These are phyloP conservation scores for Fissipunctia ypsillon DNA, from an alignment of 2,888 invertebrate species.

Conservation along the genomic window DNA sequence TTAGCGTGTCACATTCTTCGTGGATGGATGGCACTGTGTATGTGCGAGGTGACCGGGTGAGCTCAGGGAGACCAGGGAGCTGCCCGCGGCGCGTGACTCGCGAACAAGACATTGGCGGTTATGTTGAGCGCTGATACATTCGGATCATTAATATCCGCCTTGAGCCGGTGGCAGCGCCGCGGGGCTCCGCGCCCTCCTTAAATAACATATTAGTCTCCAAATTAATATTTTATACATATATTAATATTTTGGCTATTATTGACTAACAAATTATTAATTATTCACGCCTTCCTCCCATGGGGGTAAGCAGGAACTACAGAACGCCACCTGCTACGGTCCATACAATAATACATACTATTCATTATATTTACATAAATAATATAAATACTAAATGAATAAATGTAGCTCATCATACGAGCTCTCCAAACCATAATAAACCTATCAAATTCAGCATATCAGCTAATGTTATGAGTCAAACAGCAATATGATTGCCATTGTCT, in stretches of 20 bases:
- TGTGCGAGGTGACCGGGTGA: not conserved
- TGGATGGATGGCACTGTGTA: not conserved
- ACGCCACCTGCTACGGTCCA: no score
- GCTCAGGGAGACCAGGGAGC: not conserved
- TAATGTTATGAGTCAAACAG: slow-evolving; percentile 33
- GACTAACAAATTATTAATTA: no score
- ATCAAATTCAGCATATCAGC: slow-evolving; percentile 3
- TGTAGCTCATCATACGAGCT: not conserved
- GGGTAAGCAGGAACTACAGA: no score
- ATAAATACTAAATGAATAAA: not conserved
- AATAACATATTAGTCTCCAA: slow-evolving; percentile 88
- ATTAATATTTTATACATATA: no score
- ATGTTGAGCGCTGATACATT: slow-evolving; percentile 80
- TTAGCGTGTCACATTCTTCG: slow-evolving; percentile 27
- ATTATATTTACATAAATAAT: not conserved
- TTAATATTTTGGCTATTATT: no score
- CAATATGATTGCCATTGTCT: slow-evolving; percentile 15
- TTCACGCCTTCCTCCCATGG: no score
- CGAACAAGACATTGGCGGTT: slow-evolving; percentile 81
- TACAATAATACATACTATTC: no score
- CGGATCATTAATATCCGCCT: slow-evolving; percentile 86
- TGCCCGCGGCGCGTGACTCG: slow-evolving; percentile 43
- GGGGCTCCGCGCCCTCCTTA: slow-evolving; percentile 83
- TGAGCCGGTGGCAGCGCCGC: slow-evolving; percentile 85
- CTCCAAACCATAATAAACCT: slow-evolving; percentile 14